These are phyloP conservation scores for Melipona bicolor DNA, from an alignment of 2,888 invertebrate genomes.

Conservation along the genomic window DNA sequence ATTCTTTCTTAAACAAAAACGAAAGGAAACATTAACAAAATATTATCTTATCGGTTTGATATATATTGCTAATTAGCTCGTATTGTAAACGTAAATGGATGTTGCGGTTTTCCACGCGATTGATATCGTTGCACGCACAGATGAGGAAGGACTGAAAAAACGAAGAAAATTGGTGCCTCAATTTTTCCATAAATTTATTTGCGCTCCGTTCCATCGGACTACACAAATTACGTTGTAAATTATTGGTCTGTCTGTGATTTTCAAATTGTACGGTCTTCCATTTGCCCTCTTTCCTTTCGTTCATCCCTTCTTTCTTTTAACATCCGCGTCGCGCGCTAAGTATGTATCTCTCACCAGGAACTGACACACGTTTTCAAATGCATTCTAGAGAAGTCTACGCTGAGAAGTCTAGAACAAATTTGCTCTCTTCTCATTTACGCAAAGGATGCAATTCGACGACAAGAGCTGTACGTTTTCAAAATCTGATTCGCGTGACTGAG, in stretches of 20 bases:
- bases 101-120: slow-evolving; percentile 59
- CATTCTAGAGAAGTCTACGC: slow-evolving; percentile 25
- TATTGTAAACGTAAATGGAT: slow-evolving; percentile 32
- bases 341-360: slow-evolving; percentile 10
- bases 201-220: slow-evolving; percentile 72
- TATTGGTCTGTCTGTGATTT: slow-evolving; percentile 76
- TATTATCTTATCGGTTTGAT: slow-evolving; percentile 54
- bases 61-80: slow-evolving; percentile 51
- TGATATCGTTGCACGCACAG: slow-evolving; percentile 6
- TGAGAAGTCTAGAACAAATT: slow-evolving; percentile 31
- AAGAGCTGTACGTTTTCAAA: slow-evolving; percentile 32
- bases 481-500: slow-evolving; percentile 19
- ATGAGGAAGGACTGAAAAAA: background rate
- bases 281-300: background rate
- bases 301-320: background rate
- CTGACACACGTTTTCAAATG: slow-evolving; percentile 24
- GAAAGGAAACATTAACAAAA: slow-evolving; percentile 26
- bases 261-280: slow-evolving; percentile 30
- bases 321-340: slow-evolving; percentile 9
- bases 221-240: slow-evolving; percentile 78
- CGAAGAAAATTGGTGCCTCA: background rate
- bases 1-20: background rate
- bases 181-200: slow-evolving; percentile 74
- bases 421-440: background rate
- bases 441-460: slow-evolving; percentile 25